Evolutionary conservation across 2,888 invertebrate genomes (phyloP).

Genomic region (Heliothis peltigera): DNA sequence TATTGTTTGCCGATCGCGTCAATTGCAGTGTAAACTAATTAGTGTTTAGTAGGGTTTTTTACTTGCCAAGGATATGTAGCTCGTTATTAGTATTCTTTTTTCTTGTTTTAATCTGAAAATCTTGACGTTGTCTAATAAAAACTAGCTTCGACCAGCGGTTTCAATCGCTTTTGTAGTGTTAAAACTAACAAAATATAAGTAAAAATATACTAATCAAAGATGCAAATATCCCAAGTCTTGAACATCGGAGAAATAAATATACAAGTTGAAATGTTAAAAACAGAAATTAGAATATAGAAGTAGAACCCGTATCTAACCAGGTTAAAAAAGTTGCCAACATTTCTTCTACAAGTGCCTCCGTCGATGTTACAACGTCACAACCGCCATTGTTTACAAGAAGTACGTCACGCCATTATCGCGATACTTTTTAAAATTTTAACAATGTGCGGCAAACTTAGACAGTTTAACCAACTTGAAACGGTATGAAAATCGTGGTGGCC

Average conservation of each 20-base stretch:
- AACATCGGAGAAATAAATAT: constrained; percentile 29
- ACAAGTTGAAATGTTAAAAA: constrained; percentile 6
- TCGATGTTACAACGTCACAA: constrained; percentile 3
- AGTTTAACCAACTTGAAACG: too few relatives aligned
- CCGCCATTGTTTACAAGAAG: constrained; percentile 16
- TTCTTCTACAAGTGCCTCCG: constrained; percentile 24
- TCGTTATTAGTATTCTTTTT: too few relatives aligned
- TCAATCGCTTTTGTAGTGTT: too few relatives aligned
- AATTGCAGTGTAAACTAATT: constrained; percentile 51
- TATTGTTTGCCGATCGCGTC: constrained; percentile 53
- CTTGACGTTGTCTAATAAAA: too few relatives aligned
- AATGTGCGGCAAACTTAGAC: constrained; percentile 7
- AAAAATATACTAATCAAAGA: too few relatives aligned
- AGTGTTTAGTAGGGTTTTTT: constrained; percentile 29
- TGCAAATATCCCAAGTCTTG: background rate
- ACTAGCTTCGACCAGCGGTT: too few relatives aligned
- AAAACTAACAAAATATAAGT: too few relatives aligned
- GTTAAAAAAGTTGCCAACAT: constrained; percentile 36
- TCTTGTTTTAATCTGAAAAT: too few relatives aligned
- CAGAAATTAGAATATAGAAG: constrained; percentile 36
- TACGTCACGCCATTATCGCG: constrained; percentile 17
- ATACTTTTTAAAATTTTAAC: constrained; percentile 21
- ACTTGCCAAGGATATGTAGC: constrained; percentile 37
- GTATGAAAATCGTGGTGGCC: too few relatives aligned
- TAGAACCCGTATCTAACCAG: constrained; percentile 35